These are phyloP conservation scores for Arctia plantaginis DNA, from an alignment of 2,888 invertebrate genomes.

Conservation along the genomic window DNA sequence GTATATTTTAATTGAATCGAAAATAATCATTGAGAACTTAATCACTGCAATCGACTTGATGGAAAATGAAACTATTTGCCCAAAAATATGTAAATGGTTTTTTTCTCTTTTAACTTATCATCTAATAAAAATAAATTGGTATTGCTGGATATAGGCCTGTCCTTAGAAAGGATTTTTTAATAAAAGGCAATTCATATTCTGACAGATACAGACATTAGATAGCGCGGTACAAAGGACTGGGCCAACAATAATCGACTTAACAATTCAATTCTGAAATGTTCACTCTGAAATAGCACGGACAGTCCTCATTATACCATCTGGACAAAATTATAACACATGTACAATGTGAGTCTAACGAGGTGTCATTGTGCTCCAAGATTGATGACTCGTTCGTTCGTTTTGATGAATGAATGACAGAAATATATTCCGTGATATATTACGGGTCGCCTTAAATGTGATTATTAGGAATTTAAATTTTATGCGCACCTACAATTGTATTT, in stretches of 20 bases:
- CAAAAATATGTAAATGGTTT: too few relatives aligned
- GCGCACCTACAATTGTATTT: conserved; percentile 13
- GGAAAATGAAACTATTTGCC: too few relatives aligned
- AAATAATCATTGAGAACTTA: too few relatives aligned
- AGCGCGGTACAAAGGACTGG: conserved; percentile 3
- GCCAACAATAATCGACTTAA: conserved; percentile 11
- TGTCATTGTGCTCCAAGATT: conserved; percentile 59
- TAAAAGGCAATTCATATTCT: background rate
- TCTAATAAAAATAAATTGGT: background rate
- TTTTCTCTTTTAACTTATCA: background rate
- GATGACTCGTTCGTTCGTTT: conserved; percentile 48
- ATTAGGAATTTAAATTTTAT: conserved; percentile 44
- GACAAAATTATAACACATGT: conserved; percentile 40
- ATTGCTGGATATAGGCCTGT: too few relatives aligned
- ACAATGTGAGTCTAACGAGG: conserved; percentile 53
- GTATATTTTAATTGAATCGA: too few relatives aligned
- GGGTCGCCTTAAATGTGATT: conserved; percentile 39
- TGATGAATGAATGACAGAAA: conserved; percentile 54
- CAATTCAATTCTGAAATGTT: conserved; percentile 28
- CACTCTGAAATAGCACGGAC: conserved; percentile 16
- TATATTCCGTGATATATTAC: conserved; percentile 50
- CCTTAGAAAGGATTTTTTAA: too few relatives aligned
- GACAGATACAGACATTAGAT: background rate
- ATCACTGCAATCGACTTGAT: too few relatives aligned
- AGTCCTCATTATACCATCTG: conserved; percentile 26